phyloP scores from a whole-genome alignment of 2,113 vertebrate species.

The Noturus placidus region DNA sequence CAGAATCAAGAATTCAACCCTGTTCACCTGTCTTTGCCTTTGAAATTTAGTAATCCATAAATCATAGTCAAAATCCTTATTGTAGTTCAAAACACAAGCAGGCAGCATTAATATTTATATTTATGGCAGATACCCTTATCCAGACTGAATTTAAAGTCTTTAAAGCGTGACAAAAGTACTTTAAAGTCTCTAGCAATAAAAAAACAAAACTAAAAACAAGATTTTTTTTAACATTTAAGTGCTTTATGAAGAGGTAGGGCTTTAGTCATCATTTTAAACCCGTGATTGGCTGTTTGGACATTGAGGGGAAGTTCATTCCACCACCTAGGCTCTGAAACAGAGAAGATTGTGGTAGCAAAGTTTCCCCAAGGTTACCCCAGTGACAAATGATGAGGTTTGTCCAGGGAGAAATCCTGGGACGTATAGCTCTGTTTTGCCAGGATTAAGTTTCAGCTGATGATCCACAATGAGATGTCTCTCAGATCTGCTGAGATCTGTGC shows the following conservation, averaged over 20 bases:
- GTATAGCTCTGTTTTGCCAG: not conserved
- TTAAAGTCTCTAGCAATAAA: too few relatives aligned
- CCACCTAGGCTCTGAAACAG: not conserved
- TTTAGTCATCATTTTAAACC: not conserved
- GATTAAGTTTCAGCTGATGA: not conserved
- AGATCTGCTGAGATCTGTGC: too few relatives aligned
- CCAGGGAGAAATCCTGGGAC: not conserved
- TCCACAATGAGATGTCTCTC: too few relatives aligned
- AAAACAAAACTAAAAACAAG: too few relatives aligned
- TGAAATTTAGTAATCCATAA: too few relatives aligned
- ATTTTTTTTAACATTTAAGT: too few relatives aligned
- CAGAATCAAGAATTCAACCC: too few relatives aligned
- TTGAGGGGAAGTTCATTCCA: not conserved
- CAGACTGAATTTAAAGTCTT: not conserved
- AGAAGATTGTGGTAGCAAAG: not conserved
- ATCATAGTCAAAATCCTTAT: not conserved
- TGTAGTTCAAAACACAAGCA: not conserved
- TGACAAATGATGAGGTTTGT: not conserved
- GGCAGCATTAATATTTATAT: too few relatives aligned
- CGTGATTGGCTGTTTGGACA: not conserved
- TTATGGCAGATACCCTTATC: too few relatives aligned
- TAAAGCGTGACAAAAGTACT: not conserved
- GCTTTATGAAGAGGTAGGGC: too few relatives aligned
- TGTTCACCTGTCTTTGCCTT: too few relatives aligned
- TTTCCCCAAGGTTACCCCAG: not conserved